Conservation (phyloP, 2,797 vertebrate genomes). For the Cetoscarus ocellatus region DNA sequence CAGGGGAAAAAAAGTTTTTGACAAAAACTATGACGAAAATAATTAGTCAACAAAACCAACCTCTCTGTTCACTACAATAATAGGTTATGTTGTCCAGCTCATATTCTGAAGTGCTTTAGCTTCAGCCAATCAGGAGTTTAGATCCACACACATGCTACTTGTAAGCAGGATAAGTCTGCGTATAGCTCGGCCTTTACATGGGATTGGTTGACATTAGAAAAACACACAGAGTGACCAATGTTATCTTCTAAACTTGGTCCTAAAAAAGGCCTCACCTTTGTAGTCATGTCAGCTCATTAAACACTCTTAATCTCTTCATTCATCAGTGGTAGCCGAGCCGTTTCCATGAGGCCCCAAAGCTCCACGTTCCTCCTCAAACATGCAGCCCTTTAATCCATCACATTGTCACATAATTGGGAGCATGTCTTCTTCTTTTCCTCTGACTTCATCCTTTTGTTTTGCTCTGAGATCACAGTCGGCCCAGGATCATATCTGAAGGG, state of each 20-base stretch:
- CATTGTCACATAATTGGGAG: constrained; percentile 51
- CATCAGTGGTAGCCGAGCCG: constrained; percentile 29
- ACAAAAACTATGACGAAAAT: too few relatives aligned
- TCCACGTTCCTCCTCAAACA: constrained; percentile 11
- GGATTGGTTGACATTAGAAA: constrained; percentile 13
- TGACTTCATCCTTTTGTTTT: constrained; percentile 68
- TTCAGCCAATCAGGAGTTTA: background rate
- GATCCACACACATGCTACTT: background rate
- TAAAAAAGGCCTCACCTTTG: background rate
- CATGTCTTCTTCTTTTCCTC: constrained; percentile 31
- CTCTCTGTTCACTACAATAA: too few relatives aligned
- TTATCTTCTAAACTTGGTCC: background rate
- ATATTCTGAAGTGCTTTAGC: too few relatives aligned
- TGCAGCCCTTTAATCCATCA: constrained; percentile 31
- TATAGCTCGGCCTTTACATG: background rate
- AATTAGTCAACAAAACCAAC: too few relatives aligned
- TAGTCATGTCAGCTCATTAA: constrained; percentile 39
- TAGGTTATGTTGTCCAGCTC: too few relatives aligned
- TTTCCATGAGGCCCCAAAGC: constrained; percentile 20
- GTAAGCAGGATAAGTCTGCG: background rate
- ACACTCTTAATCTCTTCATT: constrained; percentile 27
- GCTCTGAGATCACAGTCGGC: constrained; percentile 52
- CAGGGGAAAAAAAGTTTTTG: too few relatives aligned
- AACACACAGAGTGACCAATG: background rate
- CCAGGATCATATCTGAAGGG: constrained; percentile 44